A percentile compares a stretch with the other conserved stretches of the same genome.
Evolutionary conservation across 2,113 vertebrate genomes (phyloP).

Genomic region (Neolamprologus devosi): DNA sequence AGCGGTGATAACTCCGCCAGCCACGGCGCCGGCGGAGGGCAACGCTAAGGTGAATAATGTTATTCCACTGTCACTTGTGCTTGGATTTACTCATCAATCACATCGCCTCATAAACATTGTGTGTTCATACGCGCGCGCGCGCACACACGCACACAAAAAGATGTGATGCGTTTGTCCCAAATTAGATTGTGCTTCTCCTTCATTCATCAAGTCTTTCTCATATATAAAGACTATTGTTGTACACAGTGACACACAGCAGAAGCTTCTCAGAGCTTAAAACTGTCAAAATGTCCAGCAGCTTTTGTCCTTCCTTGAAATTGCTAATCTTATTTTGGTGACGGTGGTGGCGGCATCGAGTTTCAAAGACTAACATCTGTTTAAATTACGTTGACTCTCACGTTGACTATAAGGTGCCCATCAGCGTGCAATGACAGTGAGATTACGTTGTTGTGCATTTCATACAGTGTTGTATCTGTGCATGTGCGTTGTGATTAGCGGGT

Average conservation of each 20-base stretch:
- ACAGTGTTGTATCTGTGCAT: neutral
- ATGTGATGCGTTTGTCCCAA: constrained; percentile 48
- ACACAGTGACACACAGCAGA: neutral
- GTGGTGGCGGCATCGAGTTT: neutral
- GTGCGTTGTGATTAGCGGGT: neutral
- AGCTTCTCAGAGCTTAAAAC: neutral
- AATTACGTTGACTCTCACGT: neutral
- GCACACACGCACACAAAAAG: constrained; percentile 23
- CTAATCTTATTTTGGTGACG: neutral
- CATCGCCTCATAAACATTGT: constrained; percentile 52
- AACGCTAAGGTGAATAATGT: constrained; percentile 58
- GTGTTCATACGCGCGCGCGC: constrained; percentile 20
- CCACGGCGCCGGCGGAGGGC: constrained; percentile 19
- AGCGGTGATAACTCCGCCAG: constrained; percentile 23
- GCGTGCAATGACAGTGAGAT: neutral
- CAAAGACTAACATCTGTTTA: constrained; percentile 28
- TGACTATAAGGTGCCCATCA: constrained; percentile 9
- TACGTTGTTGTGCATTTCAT: neutral
- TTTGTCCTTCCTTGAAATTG: constrained; percentile 32
- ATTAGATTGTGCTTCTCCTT: constrained; percentile 55
- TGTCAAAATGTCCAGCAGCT: constrained; percentile 29
- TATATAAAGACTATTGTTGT: constrained; percentile 20
- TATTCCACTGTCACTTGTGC: constrained; percentile 56
- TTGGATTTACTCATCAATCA: constrained; percentile 58
- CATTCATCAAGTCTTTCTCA: constrained; percentile 52